Evolutionary conservation across 2,113 vertebrate genomes (phyloP), one percentile per base, ranked within the genome.

Genomic region (Ascaphus truei): DNA sequence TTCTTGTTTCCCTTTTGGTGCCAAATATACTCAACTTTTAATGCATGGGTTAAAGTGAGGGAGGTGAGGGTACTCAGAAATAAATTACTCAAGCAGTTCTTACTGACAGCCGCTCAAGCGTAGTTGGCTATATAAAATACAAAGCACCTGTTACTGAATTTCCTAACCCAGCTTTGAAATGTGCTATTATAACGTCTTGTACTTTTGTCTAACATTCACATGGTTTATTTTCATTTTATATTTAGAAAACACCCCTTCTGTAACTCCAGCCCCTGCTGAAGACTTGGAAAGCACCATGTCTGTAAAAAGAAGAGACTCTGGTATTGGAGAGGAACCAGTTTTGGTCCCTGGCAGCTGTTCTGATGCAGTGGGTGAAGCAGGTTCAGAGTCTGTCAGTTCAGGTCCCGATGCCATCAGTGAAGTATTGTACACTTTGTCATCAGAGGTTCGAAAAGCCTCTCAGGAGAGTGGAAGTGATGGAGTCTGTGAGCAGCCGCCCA

Each of bases 371-470:
- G 72, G 69, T 1, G 79, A 77, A 23, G n/a, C 34, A 34, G 76
- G 23, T n/a, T 25, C 71, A 62, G 76, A 57, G 1, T 47, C 57
- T 37, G 83, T 89, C 61, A 87, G 82, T 33, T 83, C 86, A 1
- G 93, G 93, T 1, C 96, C 96, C 0, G 96, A 98, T 72, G 95
- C 94, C 43, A 69, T 98, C 80, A 98, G 94, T 10, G 94, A 98
- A 85, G 93, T 93, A 55, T 76, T 98, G 9, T 92, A 89, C 50
- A 94, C 96, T 0, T 90, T 98, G 60, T 98, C 97, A 0, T 89
- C 91, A 48, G 96, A 99, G 85, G 95, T 98, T 74, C 93, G 81
- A 77, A 91, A 88, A 72, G 57, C 74, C 41, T 77, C 85, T 68
- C 79, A 84, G 41, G 88, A 89, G 60, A 30, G 39, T 4, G 66